A percentile compares a stretch with the other conserved stretches of the same genome.
phyloP scores from a whole-genome alignment of 2,113 vertebrate genomes.

The Dromaius novaehollandiae region DNA sequence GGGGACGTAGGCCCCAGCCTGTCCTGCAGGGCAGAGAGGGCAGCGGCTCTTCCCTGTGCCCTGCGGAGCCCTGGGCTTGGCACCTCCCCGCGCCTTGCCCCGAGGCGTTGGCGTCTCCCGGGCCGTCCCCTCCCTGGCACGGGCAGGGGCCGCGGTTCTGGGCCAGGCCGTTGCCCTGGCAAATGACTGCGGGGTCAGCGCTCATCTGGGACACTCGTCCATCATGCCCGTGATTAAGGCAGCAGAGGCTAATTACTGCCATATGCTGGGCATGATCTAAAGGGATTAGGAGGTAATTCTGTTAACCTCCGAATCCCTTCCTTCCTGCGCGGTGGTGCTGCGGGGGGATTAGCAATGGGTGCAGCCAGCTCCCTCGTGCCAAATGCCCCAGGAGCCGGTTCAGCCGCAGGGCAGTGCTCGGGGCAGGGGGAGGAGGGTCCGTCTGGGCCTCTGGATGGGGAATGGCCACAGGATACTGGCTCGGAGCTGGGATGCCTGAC shows the following conservation, averaged over 20 bases:
- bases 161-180: slow-evolving; percentile 2
- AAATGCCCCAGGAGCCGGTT: background rate
- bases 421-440: background rate
- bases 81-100: background rate
- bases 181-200: background rate
- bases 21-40: background rate
- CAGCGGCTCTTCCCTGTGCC: background rate
- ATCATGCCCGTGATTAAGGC: slow-evolving; percentile 14
- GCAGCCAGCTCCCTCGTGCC: background rate
- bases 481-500: background rate
- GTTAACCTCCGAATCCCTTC: slow-evolving; percentile 54
- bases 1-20: accelerated
- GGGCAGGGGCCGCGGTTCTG: background rate
- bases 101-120: accelerated
- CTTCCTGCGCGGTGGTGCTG: background rate
- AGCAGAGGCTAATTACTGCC: slow-evolving; percentile 59
- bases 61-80: background rate
- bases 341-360: background rate
- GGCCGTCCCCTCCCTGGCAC: slow-evolving; percentile 3
- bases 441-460: no score
- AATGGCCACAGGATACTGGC: background rate
- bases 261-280: slow-evolving; percentile 58
- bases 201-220: slow-evolving; percentile 25
- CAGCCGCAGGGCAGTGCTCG: accelerated
- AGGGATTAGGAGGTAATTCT: slow-evolving; percentile 60